Evolutionary conservation across 2,113 vertebrate species (phyloP).

Genomic region (Sinocyclocheilus anshuiensis): DNA sequence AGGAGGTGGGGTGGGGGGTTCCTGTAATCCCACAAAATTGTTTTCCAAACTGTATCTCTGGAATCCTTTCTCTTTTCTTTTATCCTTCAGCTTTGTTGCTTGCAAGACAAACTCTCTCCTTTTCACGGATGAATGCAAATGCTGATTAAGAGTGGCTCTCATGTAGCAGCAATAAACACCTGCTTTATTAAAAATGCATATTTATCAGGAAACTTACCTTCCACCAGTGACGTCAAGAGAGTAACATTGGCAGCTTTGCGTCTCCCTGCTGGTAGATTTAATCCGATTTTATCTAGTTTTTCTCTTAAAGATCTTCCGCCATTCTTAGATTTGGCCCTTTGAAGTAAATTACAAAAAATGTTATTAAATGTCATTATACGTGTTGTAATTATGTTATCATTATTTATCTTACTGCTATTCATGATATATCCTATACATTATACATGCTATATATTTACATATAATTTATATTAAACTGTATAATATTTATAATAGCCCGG

Average conservation of each 20-base stretch:
- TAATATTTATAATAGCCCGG: not conserved
- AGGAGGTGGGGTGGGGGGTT: not conserved
- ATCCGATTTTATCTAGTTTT: slow-evolving; percentile 99
- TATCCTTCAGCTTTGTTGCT: slow-evolving; percentile 78
- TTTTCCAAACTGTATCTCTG: slow-evolving; percentile 1
- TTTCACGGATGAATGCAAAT: slow-evolving; percentile 78
- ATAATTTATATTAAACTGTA: not conserved
- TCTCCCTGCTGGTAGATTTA: slow-evolving; percentile 98
- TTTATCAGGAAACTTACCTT: slow-evolving; percentile 85
- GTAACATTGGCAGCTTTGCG: slow-evolving; percentile 99
- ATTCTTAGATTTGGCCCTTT: slow-evolving; percentile 98
- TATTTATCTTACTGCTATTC: not conserved
- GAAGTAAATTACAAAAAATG: slow-evolving; percentile 48
- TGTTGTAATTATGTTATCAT: not conserved
- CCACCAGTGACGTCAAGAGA: slow-evolving; percentile 95
- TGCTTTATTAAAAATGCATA: slow-evolving; percentile 57
- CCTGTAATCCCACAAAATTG: slow-evolving; percentile 33
- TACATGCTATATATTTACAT: not conserved
- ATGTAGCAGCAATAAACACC: slow-evolving; percentile 57
- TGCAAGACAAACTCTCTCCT: slow-evolving; percentile 77
- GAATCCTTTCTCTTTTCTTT: slow-evolving; percentile 43
- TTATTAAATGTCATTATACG: not conserved
- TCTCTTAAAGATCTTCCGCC: slow-evolving; percentile 97
- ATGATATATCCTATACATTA: not conserved
- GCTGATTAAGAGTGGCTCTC: slow-evolving; percentile 69